Evolutionary conservation across 2,113 vertebrate genomes (phyloP), one percentile per base, ranked within the genome.

Genomic region (Verasper variegatus): DNA sequence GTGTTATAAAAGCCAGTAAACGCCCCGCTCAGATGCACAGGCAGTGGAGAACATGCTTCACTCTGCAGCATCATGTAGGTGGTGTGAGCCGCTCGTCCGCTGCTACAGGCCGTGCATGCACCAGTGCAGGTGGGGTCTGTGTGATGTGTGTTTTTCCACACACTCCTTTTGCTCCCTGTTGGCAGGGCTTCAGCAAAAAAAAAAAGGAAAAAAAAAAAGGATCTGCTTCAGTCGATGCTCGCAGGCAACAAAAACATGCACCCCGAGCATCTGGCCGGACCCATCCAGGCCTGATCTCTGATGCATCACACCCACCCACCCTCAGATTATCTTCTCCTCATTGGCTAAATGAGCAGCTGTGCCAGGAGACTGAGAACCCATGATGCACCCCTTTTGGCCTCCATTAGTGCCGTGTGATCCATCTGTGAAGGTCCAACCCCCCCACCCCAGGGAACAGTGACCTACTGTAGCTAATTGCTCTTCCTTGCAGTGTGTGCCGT

Each of bases 321-420:
- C 37, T 40, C 37, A 66, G 54, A 70, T 47, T 81, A 74, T 84
- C 61, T 70, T 68, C 81, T 81, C 68, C 71, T 85, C 83, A 88
- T 86, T 85, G 87, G 88, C 78, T 89, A 91, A 91, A 88, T 86
- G 86, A 90, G 85, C 92, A 90, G 73, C 79, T 90, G 89, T 88
- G 86, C 80, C 81, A 84, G 87, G 85, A 90, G 88, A 89, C 78
- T 31, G 51, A 83, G 85, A 42, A 84, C 83, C 81, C 78, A 83
- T 63, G 71, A 87, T 87, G 87, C 81, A 64, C 75, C 86, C 86
- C 73, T 71, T 88, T 90, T 85, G 87, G 83, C 91, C 80, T 89
- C 87, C 89, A 92, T 92, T 90, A 92, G 83, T 78, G 81, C 81
- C 42, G 87, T 82, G 85, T 76, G 86, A 86, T 91, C 90, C 90